These are phyloP conservation scores for Troglohyphantes excavatus DNA, from an alignment of 2,888 invertebrate species.

Conservation along the genomic window DNA sequence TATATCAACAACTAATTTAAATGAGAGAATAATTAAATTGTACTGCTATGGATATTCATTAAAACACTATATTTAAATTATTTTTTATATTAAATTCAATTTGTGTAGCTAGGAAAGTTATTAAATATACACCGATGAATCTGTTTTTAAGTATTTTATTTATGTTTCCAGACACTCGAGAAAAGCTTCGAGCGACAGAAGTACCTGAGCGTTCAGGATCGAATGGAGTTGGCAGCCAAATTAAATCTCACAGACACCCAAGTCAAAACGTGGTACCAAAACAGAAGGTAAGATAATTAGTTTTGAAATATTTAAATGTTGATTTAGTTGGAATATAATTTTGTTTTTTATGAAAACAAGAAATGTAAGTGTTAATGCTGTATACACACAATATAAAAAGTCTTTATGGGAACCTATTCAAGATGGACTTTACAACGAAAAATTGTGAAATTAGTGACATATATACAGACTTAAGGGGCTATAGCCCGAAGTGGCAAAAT, in stretches of 20 bases:
- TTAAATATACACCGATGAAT: background rate
- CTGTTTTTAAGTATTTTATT: background rate
- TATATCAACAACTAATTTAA: too few species aligned
- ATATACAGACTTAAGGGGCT: too few species aligned
- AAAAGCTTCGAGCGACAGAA: conserved; percentile 98
- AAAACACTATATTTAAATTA: background rate
- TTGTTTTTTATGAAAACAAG: too few species aligned
- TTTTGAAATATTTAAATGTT: too few species aligned
- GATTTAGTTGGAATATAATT: too few species aligned
- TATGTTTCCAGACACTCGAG: conserved; percentile 90
- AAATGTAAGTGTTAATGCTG: too few species aligned
- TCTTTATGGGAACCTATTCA: too few species aligned
- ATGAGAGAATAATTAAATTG: too few species aligned
- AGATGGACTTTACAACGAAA: too few species aligned
- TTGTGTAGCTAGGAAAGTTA: background rate
- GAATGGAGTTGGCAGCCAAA: conserved; percentile 96
- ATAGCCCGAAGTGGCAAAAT: too few species aligned
- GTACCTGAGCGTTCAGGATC: conserved; percentile 96
- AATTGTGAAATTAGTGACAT: too few species aligned
- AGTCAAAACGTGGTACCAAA: conserved; percentile 99
- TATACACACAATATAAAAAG: too few species aligned
- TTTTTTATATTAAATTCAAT: background rate
- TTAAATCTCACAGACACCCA: conserved; percentile 98
- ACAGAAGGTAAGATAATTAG: conserved; percentile 92
- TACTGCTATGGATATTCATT: background rate